Base-by-base conservation (phyloP, 2,888 invertebrate species). In the Cremastinae sp. region DNA sequence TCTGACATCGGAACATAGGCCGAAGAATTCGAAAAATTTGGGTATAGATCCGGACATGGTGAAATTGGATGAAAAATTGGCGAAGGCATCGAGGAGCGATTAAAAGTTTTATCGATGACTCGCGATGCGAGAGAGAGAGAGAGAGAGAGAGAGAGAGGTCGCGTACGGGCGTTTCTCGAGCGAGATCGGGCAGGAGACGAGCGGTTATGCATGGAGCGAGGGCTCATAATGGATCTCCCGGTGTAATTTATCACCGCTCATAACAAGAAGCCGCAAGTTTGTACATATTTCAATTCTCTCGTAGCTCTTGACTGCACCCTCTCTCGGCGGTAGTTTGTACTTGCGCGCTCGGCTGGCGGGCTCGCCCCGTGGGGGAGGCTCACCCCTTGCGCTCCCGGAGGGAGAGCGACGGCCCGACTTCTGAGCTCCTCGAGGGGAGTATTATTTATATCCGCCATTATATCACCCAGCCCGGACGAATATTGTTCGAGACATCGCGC, bases 401-500 rank as follows among this genome's bases (percentile, higher is more conserved):
- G 1, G 20, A 22, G 38, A 2, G 18, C 16, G 47, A 8, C 9
- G 18, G 66, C 49, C 49, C 49, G 56, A 54, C 71, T 68, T 41
- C 68, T 18, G 34, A 54, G 49, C 14, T 66, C 66, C 77, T 70
- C 78, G 80, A 80, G 82, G 80, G 82, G 80, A 79, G 75, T 85
- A 85, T 87, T 87, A 87, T 87, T 87, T 87, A 87, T 87, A 84
- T 83, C 80, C 75, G 81, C 84, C 81, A 88, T 87, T 88, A 87
- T 87, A 84, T 84, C 82, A 84, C 86, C 74, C 84, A 82, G 80
- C 80, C 28, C 83, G 75, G 82, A 84, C 83, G 85, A 87, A 88
- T 87, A 87, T 87, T 87, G 87, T 87, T 87, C 87, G 84, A 87
- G 87, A 84, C 85, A 84, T 86, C 83, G 85, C 86, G 87, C 87